Evolutionary conservation across 2,888 invertebrate genomes (phyloP).

Genomic region (Scaptomyza parva): DNA sequence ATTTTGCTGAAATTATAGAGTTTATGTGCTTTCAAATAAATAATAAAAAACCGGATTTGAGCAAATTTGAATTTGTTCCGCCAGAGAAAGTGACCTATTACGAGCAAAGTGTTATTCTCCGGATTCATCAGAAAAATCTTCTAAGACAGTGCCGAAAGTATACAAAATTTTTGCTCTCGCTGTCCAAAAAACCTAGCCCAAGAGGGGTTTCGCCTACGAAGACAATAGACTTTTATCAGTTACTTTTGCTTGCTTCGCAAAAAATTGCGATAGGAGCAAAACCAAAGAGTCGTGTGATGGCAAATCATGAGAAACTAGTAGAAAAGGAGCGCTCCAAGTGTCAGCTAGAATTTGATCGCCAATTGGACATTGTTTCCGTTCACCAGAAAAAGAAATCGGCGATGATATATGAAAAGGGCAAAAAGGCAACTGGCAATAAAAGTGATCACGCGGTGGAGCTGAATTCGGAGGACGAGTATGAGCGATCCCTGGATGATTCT

Average conservation of each 20-base stretch:
- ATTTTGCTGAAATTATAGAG: background rate
- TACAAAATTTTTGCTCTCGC: too few species aligned
- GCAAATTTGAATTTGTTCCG: conserved; percentile 8
- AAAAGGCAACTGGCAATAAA: background rate
- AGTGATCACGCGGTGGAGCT: background rate
- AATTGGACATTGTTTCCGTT: too few species aligned
- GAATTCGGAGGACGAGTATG: background rate
- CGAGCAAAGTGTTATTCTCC: too few species aligned
- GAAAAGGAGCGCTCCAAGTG: background rate
- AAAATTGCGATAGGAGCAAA: background rate
- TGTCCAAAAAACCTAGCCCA: too few species aligned
- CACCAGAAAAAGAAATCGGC: background rate
- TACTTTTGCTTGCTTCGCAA: background rate
- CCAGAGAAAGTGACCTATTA: background rate
- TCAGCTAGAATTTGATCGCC: background rate
- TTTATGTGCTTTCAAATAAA: too few species aligned
- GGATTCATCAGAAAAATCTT: too few species aligned
- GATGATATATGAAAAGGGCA: background rate
- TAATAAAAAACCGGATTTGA: conserved; percentile 7
- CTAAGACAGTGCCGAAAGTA: too few species aligned
- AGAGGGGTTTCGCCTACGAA: background rate
- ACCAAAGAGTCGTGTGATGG: background rate
- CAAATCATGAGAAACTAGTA: conserved; percentile 1
- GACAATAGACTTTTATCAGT: background rate
- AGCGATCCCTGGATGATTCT: conserved; percentile 86